Evolutionary conservation across 1,140 invertebrate genomes (phyloP), one percentile per base, ranked within the genome.

Genomic region (Diuraphis noxia): DNA sequence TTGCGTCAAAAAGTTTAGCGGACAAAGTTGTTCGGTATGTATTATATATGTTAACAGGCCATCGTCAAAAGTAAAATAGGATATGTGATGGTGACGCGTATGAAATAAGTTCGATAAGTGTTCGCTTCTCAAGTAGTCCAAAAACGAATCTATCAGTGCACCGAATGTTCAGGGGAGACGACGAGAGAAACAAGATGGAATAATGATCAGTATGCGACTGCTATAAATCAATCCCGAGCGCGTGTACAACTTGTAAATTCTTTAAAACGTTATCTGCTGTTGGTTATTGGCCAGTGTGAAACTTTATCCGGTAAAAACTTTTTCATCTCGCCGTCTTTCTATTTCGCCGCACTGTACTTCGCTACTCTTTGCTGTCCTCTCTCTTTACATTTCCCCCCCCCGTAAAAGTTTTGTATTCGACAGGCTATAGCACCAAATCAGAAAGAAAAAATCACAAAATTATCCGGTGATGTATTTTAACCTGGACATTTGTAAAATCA

Each of bases 181-280:
- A 63, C 23, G 34, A 34, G 56, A 38, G 43, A 79, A 90, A 40
- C 88, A 40, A 49, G 88, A 79, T 23, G 41, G 87, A 90, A 90
- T 79, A 90, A 90, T 81, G 72, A 90, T 90, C 88, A n/a, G 36
- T 23, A n/a, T 34, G 3, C 72, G 36, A 21, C n/a, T 34, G 19
- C 88, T 77, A 90, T 90, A 90, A 90, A 90, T 90, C 88, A 90
- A 90, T 90, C 77, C 10, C n/a, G 30, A 34, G 40, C 88, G 63
- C 36, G 52, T 43, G 52, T n/a, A 30, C n/a, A 88, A 89, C 88
- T 89, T 90, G 72, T 90, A 81, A 90, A 90, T 90, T 90, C 88
- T 90, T 90, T 25, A 81, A 81, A 81, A 49, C 88, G 43, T 90
- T 89, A 79, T 34, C 88, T 34, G 6, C n/a, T 77, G 19, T 90